phyloP scores from a whole-genome alignment of 2,888 invertebrate species.

The Drosophila monieri region DNA sequence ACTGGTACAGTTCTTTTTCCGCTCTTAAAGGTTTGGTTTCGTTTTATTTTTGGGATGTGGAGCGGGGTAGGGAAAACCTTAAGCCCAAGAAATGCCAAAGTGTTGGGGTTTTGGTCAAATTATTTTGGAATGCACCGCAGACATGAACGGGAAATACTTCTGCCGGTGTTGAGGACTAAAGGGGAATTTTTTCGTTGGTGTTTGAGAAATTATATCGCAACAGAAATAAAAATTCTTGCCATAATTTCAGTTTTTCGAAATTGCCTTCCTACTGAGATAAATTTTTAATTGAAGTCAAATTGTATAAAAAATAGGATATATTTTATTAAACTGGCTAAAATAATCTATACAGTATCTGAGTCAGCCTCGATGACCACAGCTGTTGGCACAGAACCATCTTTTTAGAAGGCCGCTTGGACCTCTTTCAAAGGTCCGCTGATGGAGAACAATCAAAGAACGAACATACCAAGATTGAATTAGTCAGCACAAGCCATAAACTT shows the following conservation, averaged over 20 bases:
- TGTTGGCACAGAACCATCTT: not conserved
- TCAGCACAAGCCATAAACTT: conserved; percentile 10
- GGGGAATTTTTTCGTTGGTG: conserved; percentile 10
- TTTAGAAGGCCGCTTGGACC: not conserved
- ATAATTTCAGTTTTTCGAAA: conserved; percentile 18
- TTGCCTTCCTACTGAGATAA: conserved; percentile 1
- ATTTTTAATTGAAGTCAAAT: not conserved
- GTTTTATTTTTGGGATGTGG: not conserved
- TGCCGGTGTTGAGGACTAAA: conserved; percentile 1
- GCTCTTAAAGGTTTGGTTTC: not conserved
- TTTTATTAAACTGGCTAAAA: not conserved
- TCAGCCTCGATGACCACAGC: not conserved
- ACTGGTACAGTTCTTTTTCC: conserved; percentile 50
- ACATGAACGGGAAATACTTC: conserved; percentile 55
- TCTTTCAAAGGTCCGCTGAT: conserved; percentile 2
- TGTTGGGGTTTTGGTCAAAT: conserved; percentile 49
- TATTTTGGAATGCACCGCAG: conserved; percentile 51
- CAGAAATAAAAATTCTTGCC: conserved; percentile 49
- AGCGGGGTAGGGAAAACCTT: not conserved
- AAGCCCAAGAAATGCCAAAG: conserved; percentile 50
- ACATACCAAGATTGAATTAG: conserved; percentile 34
- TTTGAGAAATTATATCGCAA: conserved; percentile 36
- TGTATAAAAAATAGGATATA: not conserved
- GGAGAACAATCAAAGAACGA: not conserved
- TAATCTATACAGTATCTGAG: not conserved